Base-by-base conservation (phyloP, 2,797 vertebrate genomes). In the Dendrocincla tyrannina region DNA sequence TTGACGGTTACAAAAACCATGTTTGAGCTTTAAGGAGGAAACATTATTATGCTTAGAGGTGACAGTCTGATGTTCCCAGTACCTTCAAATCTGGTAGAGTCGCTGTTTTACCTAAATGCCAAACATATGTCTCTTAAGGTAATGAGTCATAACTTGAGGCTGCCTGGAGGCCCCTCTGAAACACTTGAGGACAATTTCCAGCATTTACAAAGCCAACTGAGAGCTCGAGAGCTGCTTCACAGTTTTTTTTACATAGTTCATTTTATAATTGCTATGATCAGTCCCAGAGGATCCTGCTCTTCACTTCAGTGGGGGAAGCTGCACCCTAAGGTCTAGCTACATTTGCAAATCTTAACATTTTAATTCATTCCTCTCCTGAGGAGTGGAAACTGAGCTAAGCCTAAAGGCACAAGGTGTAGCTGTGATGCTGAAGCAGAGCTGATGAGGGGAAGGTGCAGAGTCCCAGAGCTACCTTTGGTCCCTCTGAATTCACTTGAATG, bases 401-500 rank as follows among this genome's bases (percentile, higher is more conserved):
- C 75, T 77, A 35, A 55, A 80, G 93, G 93, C 81, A 85, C 44
- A 39, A 88, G 72, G 49, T 68, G 70, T 87, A 87, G 84, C 68
- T 70, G 89, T 75, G 89, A 93, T 70, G 85, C 58, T 62, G 78
- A 87, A 80, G 84, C 93, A 83, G 88, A 89, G 85, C 39, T 1
- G 9, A 53, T 35, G 81, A 82, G 60, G 3, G 1, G 77, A 37
- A 76, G 83, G 67, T 0, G 14, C 70, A 50, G 86, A 91, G 67
- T 74, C 67, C 74, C 63, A 32, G 67, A 59, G 53, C 49, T 94
- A 77, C 86, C 87, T 88, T 68, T 50, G 19, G 89, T 89, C 46
- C 76, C 79, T 86, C 39, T 76, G 91, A 81, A 96, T 93, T 88
- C 86, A 46, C 89, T 93, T 18, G 69, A 63, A 53, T 13, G 67